Evolutionary conservation across 2,888 invertebrate genomes (phyloP).

Genomic region (Pristionchus entomophagus): DNA sequence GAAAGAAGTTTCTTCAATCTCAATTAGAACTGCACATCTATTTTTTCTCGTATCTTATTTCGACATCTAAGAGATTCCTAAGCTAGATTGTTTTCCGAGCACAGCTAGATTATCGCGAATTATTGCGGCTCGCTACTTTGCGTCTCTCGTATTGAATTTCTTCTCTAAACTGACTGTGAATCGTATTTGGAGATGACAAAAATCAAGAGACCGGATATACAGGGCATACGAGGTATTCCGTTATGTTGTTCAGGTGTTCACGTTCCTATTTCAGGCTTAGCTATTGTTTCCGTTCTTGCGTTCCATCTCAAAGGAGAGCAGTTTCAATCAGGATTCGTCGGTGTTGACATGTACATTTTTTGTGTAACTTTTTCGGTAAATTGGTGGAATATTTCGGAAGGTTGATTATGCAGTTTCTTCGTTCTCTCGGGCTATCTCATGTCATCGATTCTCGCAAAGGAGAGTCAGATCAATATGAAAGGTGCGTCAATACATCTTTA

Average conservation of each 20-base stretch:
- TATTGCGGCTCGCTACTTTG: no score
- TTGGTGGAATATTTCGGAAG: no score
- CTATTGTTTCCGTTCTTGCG: slow-evolving; percentile 27
- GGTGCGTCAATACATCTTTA: not conserved
- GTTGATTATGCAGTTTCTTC: slow-evolving; percentile 9
- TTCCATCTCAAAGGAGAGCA: slow-evolving; percentile 13
- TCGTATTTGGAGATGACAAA: slow-evolving; percentile 9
- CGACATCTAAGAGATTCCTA: no score
- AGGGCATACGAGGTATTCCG: slow-evolving; percentile 29
- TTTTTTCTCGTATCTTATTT: no score
- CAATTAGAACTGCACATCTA: no score
- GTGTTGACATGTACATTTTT: slow-evolving; percentile 12
- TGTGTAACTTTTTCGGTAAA: no score
- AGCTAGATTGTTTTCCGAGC: no score
- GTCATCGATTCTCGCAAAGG: slow-evolving; percentile 14
- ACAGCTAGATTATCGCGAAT: no score
- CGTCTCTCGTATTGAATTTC: no score
- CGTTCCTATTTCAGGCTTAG: not conserved
- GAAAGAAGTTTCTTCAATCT: no score
- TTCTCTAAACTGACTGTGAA: no score
- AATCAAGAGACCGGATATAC: slow-evolving; percentile 4
- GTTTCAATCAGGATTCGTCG: slow-evolving; percentile 26
- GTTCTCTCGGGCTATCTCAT: slow-evolving; percentile 33
- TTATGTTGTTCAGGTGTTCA: no score
- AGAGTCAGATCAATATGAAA: not conserved